A percentile compares a stretch with the other conserved stretches of the same genome.
Conservation (phyloP, 1,140 invertebrate genomes). For the Ips typographus region DNA sequence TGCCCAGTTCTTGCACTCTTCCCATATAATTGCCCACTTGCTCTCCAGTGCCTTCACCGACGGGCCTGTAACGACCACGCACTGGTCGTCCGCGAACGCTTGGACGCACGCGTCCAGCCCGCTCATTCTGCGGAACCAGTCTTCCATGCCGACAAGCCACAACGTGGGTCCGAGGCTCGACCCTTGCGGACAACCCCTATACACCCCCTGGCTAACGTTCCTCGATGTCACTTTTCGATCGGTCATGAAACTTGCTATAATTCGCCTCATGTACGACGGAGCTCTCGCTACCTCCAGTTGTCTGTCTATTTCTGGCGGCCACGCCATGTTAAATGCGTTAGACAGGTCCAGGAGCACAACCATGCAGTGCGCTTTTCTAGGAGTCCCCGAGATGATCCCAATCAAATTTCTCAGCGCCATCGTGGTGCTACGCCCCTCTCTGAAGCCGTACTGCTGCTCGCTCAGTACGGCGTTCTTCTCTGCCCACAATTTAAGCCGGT, state of each 20-base stretch:
- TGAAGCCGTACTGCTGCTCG: conserved; percentile 31
- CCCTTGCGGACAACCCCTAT: too few relatives aligned
- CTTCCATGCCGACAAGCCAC: conserved; percentile 38
- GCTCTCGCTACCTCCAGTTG: not conserved
- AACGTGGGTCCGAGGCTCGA: conserved; percentile 35
- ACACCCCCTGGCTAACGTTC: conserved; percentile 38
- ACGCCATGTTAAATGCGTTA: conserved; percentile 33
- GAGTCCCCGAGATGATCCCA: not conserved
- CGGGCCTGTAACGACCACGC: conserved; percentile 17
- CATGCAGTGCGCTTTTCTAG: conserved; percentile 5
- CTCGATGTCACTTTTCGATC: conserved; percentile 24
- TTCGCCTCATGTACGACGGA: not conserved
- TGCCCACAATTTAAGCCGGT: not conserved
- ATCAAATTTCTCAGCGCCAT: conserved; percentile 14
- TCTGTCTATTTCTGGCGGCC: conserved; percentile 2
- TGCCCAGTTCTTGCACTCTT: conserved; percentile 7
- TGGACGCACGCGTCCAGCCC: conserved; percentile 9
- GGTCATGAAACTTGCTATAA: conserved; percentile 16
- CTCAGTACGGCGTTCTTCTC: conserved; percentile 3
- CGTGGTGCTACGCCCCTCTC: conserved; percentile 19
- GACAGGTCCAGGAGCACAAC: conserved; percentile 21
- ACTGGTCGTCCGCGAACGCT: conserved; percentile 36
- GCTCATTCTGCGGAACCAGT: conserved; percentile 26
- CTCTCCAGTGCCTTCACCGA: conserved; percentile 27
- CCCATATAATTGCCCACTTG: conserved; percentile 20